These are phyloP conservation scores for Amia ocellicauda DNA, from an alignment of 2,113 vertebrate species.

Conservation along the genomic window DNA sequence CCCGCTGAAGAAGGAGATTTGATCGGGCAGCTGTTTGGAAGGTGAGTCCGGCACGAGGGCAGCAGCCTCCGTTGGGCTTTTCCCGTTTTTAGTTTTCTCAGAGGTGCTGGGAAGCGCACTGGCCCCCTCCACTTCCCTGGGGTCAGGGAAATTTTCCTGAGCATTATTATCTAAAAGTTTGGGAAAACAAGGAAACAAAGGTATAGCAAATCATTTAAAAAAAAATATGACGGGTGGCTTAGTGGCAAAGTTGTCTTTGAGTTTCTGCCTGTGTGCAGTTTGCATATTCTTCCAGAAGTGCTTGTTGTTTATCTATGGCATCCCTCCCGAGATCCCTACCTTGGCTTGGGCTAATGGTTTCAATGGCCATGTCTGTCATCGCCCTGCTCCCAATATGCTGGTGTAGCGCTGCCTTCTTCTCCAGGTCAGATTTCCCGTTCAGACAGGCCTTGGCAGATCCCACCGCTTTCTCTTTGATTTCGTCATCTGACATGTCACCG, in stretches of 20 bases:
- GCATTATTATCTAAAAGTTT: not conserved
- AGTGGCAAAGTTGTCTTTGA: too few species aligned
- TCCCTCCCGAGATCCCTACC: constrained; percentile 45
- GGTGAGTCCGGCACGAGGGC: constrained; percentile 74
- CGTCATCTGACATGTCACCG: constrained; percentile 80
- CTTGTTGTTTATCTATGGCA: not conserved
- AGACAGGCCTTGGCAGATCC: constrained; percentile 66
- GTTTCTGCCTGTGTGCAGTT: too few species aligned
- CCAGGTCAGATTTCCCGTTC: constrained; percentile 79
- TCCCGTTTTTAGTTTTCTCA: constrained; percentile 19
- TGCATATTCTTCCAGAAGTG: not conserved
- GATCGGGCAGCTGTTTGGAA: constrained; percentile 92
- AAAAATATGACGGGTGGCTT: too few species aligned
- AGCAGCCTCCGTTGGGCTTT: constrained; percentile 33
- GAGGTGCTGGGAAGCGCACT: constrained; percentile 3
- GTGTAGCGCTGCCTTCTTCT: constrained; percentile 79
- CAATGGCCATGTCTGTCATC: constrained; percentile 96
- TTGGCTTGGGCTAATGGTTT: constrained; percentile 77
- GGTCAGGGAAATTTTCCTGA: not conserved
- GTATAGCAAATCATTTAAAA: not conserved
- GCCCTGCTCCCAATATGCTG: constrained; percentile 92
- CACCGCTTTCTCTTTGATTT: constrained; percentile 72
- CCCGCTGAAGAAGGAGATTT: constrained; percentile 97
- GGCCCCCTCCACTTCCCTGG: not conserved
- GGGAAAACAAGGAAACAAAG: not conserved